Base-by-base conservation (phyloP, 2,797 vertebrate species). In the Enteromius anoplus region DNA sequence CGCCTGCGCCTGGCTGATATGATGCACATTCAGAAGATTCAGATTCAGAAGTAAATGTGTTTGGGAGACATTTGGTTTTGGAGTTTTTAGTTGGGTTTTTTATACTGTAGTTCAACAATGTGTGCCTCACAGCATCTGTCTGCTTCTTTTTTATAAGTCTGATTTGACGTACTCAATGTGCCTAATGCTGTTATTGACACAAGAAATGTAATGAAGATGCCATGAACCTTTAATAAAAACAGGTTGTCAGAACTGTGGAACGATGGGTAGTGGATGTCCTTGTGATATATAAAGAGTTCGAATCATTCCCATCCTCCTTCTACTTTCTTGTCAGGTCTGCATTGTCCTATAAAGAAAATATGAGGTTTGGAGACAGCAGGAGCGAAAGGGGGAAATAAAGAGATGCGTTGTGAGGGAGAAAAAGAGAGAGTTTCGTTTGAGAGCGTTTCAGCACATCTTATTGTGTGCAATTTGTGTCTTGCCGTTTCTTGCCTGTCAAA, bases 401-500 rank as follows among this genome's bases (percentile, higher is more conserved):
- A 29, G 15, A 21, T 73, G 7, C 19, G n/a, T 65, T 65, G 6
- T 23, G 42, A 26, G 71, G 17, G 60, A 32, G 68, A 80, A 29
- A 49, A 40, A 79, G 75, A 73, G 42, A 42, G 73, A 60, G 71
- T 29, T 64, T 78, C 1, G 6, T 49, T 47, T 49, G 9, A 32
- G 21, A 75, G 51, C 21, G 68, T 65, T 34, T 76, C 64, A 32
- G 42, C 66, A 55, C 55, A 34, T 58, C 64, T 69, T 47, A 62
- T 78, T 84, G 40, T 49, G 58, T 82, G 65, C 42, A 75, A 86
- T 87, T 84, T 79, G 81, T 84, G 78, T 80, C 60, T 14, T 65
- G 69, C 23, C 40, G 34, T 89, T 84, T 88, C 86, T 90, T 84
- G 75, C 76, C 72, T 19, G 0, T 91, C 86, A 91, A 86, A 86